Base-by-base conservation (phyloP, 1,140 invertebrate genomes). In the Drosophila yakuba region DNA sequence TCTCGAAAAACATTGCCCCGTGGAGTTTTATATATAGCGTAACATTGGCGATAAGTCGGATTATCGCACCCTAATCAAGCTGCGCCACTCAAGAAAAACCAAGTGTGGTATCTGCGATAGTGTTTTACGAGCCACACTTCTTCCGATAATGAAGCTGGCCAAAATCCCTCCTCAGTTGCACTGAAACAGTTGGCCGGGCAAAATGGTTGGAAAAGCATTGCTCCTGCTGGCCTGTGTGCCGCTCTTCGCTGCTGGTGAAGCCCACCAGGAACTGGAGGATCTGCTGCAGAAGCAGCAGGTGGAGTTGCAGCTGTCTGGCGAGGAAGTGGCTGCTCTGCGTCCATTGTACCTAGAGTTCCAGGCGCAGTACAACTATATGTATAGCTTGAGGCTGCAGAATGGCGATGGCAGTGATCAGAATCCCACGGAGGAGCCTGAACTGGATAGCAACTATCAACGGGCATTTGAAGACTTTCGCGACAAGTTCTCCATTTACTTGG, bases 321-420 rank as follows among this genome's bases (percentile, higher is more conserved):
- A 66, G 4, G 90, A 91, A 54, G 67, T 80, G 35, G 74, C 76
- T 20, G 78, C 76, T 1, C 20, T 91, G 57, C 71, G 74, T 51
- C 90, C 90, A 2, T 48, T 91, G 1, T 91, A 76, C 51, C 39
- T 52, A 0, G 86, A 91, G 32, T 56, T 91, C 17, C 90, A 91
- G 54, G 28, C 45, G 3, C 90, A 91, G 38, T 77, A 82, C 45
- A 76, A 91, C 47, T 91, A 80, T 23, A 38, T 91, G 15, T 67
- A 69, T 17, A 75, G 50, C 12, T 38, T 73, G 39, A 48, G 54
- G 15, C 4, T 83, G 15, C 74, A 90, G 63, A 17, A 28, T 4
- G 50, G 64, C 15, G 81, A 90, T 78, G 86, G 81, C 3, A 81
- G 81, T 39, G 63, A 43, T 2, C 64, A 51, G 8, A 8, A n/a